Conservation (phyloP, 2,113 vertebrate species). For the Felis chaus region DNA sequence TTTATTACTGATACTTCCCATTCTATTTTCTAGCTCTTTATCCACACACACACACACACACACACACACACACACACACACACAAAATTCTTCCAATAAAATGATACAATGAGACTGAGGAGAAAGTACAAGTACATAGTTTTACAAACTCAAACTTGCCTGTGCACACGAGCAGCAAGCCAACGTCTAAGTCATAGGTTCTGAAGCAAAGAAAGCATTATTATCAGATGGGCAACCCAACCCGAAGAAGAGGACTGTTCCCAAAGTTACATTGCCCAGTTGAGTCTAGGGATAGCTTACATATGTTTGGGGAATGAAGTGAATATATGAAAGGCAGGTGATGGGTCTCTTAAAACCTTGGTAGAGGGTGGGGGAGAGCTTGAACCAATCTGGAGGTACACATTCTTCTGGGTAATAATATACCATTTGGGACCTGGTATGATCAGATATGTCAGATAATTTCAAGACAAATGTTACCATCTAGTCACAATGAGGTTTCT, state of each 20-base stretch:
- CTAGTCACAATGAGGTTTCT: background rate
- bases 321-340: background rate
- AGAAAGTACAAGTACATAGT: background rate
- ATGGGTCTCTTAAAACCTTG: background rate
- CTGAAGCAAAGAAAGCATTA: background rate
- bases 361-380: background rate
- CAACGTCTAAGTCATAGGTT: background rate
- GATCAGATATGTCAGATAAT: background rate
- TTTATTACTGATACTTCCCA: background rate
- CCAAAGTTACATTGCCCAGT: background rate
- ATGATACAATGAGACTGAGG: background rate
- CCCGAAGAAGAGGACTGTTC: background rate
- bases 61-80: background rate
- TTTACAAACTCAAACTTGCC: background rate
- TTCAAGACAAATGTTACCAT: background rate
- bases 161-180: background rate
- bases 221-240: background rate
- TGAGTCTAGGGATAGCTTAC: background rate
- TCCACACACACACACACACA: background rate
- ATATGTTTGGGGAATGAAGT: background rate
- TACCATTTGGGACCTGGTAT: background rate
- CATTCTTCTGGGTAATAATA: background rate
- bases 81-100: background rate
- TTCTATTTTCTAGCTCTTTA: background rate
- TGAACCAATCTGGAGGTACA: background rate